Percentiles rank a stretch among this genome's conserved stretches.
Conservation (phyloP, 2,113 vertebrate genomes). For the Pseudorhombus dupliciocellatus region DNA sequence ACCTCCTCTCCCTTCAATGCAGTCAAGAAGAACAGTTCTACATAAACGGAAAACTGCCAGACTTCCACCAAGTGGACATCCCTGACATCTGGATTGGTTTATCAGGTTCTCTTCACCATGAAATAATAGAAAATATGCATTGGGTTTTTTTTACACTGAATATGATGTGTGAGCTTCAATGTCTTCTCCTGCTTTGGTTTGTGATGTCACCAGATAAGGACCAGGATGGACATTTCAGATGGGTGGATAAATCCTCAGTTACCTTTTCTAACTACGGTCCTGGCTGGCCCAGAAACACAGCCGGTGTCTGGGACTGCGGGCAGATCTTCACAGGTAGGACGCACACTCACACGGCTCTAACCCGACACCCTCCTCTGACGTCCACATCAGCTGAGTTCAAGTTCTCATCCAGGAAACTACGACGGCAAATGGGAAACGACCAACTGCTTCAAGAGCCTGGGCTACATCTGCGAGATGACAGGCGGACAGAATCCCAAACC, state of each 20-base stretch:
- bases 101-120: slow-evolving; percentile 69
- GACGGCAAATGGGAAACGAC: slow-evolving; percentile 83
- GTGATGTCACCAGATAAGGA: slow-evolving; percentile 71
- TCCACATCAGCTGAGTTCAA: neutral
- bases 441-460: slow-evolving; percentile 81
- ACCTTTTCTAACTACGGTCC: slow-evolving; percentile 75
- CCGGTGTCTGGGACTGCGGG: slow-evolving; percentile 79
- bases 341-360: accelerated
- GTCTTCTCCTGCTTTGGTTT: neutral
- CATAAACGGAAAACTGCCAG: slow-evolving; percentile 79
- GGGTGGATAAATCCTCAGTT: slow-evolving; percentile 75
- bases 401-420: slow-evolving; percentile 75
- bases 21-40: slow-evolving; percentile 82
- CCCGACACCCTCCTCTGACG: neutral
- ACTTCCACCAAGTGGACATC: slow-evolving; percentile 78
- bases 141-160: too few species aligned
- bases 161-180: neutral
- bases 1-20: slow-evolving; percentile 1
- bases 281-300: slow-evolving; percentile 75
- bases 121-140: neutral
- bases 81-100: slow-evolving; percentile 84
- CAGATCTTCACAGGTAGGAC: slow-evolving; percentile 82
- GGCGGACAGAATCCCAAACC: slow-evolving; percentile 81
- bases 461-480: slow-evolving; percentile 81
- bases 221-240: slow-evolving; percentile 77